Base-by-base conservation (phyloP, 92 coral and sea anemone species). In the Phymanthus crucifer region DNA sequence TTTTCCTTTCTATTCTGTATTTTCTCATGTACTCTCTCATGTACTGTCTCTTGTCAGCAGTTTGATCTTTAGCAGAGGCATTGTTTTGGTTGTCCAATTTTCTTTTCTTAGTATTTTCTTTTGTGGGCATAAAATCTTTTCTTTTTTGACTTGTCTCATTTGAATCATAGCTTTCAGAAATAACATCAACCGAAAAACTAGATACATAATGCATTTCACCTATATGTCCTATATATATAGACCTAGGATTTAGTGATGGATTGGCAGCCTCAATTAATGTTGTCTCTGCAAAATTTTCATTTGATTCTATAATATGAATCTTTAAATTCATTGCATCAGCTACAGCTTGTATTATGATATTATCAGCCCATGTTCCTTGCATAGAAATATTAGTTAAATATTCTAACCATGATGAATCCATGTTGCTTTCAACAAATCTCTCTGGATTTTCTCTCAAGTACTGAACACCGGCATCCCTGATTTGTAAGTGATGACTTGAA, bases 261-360 rank as follows among this genome's bases (percentile, higher is more conserved):
- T 29, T 46, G 33, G 58, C 52, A 9, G 75, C 18, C 19, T 78
- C 83, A 35, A 78, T 21, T 18, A 78, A 13, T 14, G 74, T 65
- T 38, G 19, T 1, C 18, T 78, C 76, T 34, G 47, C 38, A 66
- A 78, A 78, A 43, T 78, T 66, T 73, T 50, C 68, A 71, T 68
- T 35, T 72, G 91, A 78, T 78, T 87, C 88, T 43, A 87, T 74
- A 6, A 87, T 83, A 50, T 72, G 40, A 73, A 87, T 83, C 65
- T 78, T 87, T 65, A 87, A 67, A 70, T 65, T 83, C 79, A 83
- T 40, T 57, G 86, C 71, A 72, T 90, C 94, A 40, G 94, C 86
- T 29, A 87, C 78, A 10, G 94, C 86, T 66, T 87, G 91, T 74
- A 64, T 38, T 38, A 38, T 8, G 8, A 38, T 38, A 38, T 38